Percentiles rank a stretch among this genome's conserved stretches.
Conservation (phyloP, 2,113 vertebrate species). For the Psilopogon haemacephalus region DNA sequence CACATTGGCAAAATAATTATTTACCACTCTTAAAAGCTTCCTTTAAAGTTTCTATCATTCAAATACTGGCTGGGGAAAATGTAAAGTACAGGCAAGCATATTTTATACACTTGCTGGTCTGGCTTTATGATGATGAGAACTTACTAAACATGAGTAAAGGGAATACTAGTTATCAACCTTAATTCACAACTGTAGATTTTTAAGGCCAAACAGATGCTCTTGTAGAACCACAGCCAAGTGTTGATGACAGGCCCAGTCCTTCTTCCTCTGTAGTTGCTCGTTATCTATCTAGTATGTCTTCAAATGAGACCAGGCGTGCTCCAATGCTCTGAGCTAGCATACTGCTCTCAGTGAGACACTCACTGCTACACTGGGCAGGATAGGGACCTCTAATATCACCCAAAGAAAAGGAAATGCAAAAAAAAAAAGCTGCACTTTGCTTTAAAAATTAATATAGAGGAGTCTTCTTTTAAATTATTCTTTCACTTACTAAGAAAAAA, state of each 20-base stretch:
- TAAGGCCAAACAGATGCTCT: not conserved
- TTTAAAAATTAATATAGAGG: not conserved
- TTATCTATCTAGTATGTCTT: not conserved
- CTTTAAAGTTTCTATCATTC: conserved; percentile 31
- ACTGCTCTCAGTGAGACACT: not conserved
- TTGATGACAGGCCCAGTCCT: not conserved
- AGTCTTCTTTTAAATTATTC: not conserved
- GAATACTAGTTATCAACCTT: not conserved
- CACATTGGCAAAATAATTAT: conserved; percentile 51
- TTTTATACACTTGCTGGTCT: conserved; percentile 28
- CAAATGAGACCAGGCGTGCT: not conserved
- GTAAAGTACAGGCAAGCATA: conserved; percentile 10
- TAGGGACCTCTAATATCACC: not conserved
- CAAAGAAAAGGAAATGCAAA: not conserved
- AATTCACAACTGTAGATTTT: not conserved
- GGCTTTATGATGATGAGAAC: conserved; percentile 24
- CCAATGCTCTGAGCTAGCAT: fast-evolving
- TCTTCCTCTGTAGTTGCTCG: not conserved
- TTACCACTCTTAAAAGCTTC: conserved; percentile 66
- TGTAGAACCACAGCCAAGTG: not conserved
- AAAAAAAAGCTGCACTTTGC: not conserved
- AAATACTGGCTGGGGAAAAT: conserved; percentile 42
- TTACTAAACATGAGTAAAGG: conserved; percentile 10
- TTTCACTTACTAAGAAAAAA: not conserved
- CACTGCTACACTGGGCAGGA: not conserved